Conservation (phyloP, 2,888 invertebrate genomes). For the Exephanes ischioxanthus region DNA sequence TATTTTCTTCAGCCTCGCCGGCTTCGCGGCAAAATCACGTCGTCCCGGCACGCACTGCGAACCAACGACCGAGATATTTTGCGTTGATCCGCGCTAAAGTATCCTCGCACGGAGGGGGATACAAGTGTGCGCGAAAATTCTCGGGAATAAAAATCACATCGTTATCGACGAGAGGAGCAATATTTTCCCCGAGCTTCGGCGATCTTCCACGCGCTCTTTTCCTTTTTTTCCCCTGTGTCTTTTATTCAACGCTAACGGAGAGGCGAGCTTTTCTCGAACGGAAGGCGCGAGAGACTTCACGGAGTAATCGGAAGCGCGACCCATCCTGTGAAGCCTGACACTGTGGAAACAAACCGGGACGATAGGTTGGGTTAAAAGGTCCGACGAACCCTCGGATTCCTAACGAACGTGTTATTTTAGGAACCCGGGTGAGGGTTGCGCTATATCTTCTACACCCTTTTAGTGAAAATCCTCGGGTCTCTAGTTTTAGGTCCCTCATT, state of each 20-base stretch:
- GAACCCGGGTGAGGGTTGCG: constrained; percentile 54
- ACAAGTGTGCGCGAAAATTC: constrained; percentile 31
- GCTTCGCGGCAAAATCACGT: constrained; percentile 75
- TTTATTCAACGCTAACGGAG: background rate
- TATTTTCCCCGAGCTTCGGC: constrained; percentile 14
- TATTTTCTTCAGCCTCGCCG: constrained; percentile 47
- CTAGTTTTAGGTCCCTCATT: constrained; percentile 35
- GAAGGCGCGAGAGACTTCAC: constrained; percentile 39
- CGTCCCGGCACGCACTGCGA: constrained; percentile 64
- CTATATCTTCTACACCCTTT: constrained; percentile 49
- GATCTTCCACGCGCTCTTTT: background rate
- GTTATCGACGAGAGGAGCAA: constrained; percentile 1
- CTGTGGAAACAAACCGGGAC: constrained; percentile 68
- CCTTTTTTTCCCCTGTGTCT: background rate
- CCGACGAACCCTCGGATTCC: constrained; percentile 70
- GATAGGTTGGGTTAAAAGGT: constrained; percentile 64
- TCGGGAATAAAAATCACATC: constrained; percentile 31
- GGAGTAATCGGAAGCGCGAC: constrained; percentile 59
- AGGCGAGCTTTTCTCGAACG: background rate
- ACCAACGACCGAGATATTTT: constrained; percentile 42
- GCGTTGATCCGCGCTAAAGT: constrained; percentile 35
- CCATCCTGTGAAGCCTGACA: constrained; percentile 46
- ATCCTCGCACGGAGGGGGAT: background rate
- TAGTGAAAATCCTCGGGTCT: constrained; percentile 32
- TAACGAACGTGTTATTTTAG: constrained; percentile 73